Base-by-base conservation (phyloP, 2,113 vertebrate genomes). In the Callocephalon fimbriatum region DNA sequence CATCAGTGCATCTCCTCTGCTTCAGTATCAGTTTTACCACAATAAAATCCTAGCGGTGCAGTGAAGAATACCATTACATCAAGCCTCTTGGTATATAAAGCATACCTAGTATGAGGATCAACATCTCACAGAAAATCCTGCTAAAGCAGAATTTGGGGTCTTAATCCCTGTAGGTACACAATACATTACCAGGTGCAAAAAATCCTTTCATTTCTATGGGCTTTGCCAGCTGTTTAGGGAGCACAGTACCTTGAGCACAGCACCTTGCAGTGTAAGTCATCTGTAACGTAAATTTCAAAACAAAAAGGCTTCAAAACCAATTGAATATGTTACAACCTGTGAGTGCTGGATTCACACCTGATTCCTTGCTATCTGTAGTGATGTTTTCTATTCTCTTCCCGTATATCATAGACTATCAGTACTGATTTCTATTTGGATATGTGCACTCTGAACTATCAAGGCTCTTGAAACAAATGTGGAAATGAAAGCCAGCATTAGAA, bases 401-500 rank as follows among this genome's bases (percentile, higher is more conserved):
- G 62, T 58, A 29, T 78, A 90, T 83, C 71, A 54, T 5, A 76
- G 53, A 38, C 29, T 72, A 23, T n/a, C n/a, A 32, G 27, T 53
- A 76, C 29, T 15, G 20, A 45, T 68, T 71, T 85, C 40, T 78
- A 2, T 61, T 70, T 50, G 66, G 71, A 40, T 51, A 40, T 0
- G 0, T 14, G 37, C 70, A 61, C 31, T 82, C 62, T 10, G 27
- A 94, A 75, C 59, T 81, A 68, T 10, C 21, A 40, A 70, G n/a
- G 68, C 35, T 72, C 62, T 82, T 44, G 37, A 94, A 95, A 80
- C 23, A 74, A 58, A 66, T 9, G 50, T 58, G 67, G 75, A 77
- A 86, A 92, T 59, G 47, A 86, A 86, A 93, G 56, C 10, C 47
- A 86, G 67, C 78, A 45, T 67, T 54, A 86, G 92, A 96, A 96